Evolutionary conservation across 1,140 invertebrate genomes (phyloP).

Genomic region (Scaptomyza montana): DNA sequence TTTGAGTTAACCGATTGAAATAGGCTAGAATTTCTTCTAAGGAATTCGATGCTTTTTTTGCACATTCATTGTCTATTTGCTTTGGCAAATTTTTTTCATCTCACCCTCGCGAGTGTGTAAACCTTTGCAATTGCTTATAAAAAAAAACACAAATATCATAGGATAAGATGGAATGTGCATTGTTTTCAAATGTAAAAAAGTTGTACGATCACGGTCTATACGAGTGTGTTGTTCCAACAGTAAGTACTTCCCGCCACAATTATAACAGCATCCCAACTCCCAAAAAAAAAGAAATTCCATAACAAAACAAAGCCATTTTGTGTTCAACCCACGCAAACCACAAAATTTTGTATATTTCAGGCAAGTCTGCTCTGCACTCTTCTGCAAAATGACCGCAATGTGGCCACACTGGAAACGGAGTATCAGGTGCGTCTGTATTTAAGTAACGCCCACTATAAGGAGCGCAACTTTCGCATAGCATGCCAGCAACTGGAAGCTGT

Average conservation of each 20-base stretch:
- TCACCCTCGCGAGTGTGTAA: too few species aligned
- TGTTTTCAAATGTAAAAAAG: constrained; percentile 73
- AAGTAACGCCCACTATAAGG: constrained; percentile 57
- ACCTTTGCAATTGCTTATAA: too few species aligned
- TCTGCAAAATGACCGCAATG: constrained; percentile 67
- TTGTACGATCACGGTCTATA: constrained; percentile 75
- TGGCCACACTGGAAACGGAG: constrained; percentile 71
- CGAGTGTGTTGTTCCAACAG: constrained; percentile 68
- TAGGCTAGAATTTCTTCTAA: not conserved
- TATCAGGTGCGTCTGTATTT: constrained; percentile 71
- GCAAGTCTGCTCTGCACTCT: constrained; percentile 66
- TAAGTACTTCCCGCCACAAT: constrained; percentile 27
- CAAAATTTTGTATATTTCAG: constrained; percentile 32
- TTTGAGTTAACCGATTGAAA: not conserved
- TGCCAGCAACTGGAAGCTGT: constrained; percentile 49
- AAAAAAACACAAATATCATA: not conserved
- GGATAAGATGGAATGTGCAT: constrained; percentile 62
- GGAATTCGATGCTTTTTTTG: not conserved
- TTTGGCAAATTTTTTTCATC: not conserved
- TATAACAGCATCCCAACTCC: not conserved
- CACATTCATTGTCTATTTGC: not conserved
- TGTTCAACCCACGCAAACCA: not conserved
- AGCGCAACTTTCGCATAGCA: constrained; percentile 59
- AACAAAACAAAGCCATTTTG: not conserved
- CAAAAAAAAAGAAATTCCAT: not conserved